Base-by-base conservation (phyloP, 1,140 invertebrate genomes). In the Trichonephila clavata region DNA sequence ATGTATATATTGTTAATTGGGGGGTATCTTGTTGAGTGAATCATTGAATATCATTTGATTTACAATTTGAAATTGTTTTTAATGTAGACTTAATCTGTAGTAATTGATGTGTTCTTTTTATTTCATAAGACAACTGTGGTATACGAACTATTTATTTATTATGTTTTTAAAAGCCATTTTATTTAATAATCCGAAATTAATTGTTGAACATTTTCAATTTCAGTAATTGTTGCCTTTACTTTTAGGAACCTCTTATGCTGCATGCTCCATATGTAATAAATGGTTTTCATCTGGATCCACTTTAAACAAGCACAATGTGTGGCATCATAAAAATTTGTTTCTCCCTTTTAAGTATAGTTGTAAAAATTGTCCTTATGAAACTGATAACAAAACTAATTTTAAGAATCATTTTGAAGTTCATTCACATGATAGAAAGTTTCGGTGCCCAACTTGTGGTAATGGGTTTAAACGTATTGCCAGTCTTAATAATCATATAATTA, bases 301-400 rank as follows among this genome's bases (percentile, higher is more conserved):
- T 21, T 71, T 92, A 39, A 59, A 84, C 43, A 92, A 92, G 80
- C 91, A 92, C 24, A 71, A 32, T 39, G 80, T 92, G n/a, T 92
- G 91, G 91, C 91, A 92, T 24, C 91, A 92, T 32, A 92, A 84
- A 86, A 39, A n/a, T 50, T 16, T 57, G 39, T 92, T 86, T 32
- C 83, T 27, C 27, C 39, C n/a, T 39, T 92, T 92, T 7, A 86
- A 71, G n/a, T 86, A 86, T 60, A 71, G 16, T 57, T 92, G 91
- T 71, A 60, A 68, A 27, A 8, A 21, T 21, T 92, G 91, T 86
- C 91, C 91, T 27, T 92, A 92, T 80, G 81, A 63, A 14, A 86
- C 91, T 32, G 60, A 86, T 71, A 92, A 71, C 57, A n/a, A 16
- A 65, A 86, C 91, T 68, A 92, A 92, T 71, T 92, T 86, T 86